Conservation (phyloP, 2,888 invertebrate species). For the Phrixothrix hirtus region DNA sequence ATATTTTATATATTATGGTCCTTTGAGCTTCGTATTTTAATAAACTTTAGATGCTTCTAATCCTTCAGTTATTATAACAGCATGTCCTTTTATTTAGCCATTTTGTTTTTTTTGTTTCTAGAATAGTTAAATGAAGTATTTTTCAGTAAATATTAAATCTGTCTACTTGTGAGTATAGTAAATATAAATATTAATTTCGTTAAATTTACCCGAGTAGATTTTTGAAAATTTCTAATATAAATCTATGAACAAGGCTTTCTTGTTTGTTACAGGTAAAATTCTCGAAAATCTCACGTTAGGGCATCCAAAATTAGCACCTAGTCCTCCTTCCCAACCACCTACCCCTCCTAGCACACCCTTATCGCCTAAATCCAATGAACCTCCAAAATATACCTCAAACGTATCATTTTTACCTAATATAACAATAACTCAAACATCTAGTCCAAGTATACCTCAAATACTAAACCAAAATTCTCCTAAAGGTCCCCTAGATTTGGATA, state of each 20-base stretch:
- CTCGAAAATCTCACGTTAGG: constrained; percentile 56
- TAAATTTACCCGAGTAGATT: too few relatives aligned
- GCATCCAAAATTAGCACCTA: constrained; percentile 35
- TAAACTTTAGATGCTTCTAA: too few relatives aligned
- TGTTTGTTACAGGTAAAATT: constrained; percentile 54
- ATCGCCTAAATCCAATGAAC: constrained; percentile 49
- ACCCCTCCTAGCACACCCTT: constrained; percentile 59
- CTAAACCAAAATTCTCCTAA: constrained; percentile 38
- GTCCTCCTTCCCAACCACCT: constrained; percentile 57
- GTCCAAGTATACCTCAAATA: constrained; percentile 51
- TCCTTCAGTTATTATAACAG: too few relatives aligned
- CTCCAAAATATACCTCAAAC: constrained; percentile 39
- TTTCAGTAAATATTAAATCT: too few relatives aligned
- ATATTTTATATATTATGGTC: too few relatives aligned
- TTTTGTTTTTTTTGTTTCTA: too few relatives aligned
- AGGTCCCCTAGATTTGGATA: constrained; percentile 44
- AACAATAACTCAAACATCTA: constrained; percentile 47
- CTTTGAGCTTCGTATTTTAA: too few relatives aligned
- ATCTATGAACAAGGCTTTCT: neutral
- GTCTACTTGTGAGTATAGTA: too few relatives aligned
- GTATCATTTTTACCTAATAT: constrained; percentile 44
- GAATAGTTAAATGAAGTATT: too few relatives aligned
- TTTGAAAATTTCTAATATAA: too few relatives aligned
- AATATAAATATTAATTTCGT: too few relatives aligned
- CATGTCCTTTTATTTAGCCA: too few relatives aligned